These are phyloP conservation scores for Micromussa lordhowensis DNA, from an alignment of 92 coral and sea anemone species.

Conservation along the genomic window DNA sequence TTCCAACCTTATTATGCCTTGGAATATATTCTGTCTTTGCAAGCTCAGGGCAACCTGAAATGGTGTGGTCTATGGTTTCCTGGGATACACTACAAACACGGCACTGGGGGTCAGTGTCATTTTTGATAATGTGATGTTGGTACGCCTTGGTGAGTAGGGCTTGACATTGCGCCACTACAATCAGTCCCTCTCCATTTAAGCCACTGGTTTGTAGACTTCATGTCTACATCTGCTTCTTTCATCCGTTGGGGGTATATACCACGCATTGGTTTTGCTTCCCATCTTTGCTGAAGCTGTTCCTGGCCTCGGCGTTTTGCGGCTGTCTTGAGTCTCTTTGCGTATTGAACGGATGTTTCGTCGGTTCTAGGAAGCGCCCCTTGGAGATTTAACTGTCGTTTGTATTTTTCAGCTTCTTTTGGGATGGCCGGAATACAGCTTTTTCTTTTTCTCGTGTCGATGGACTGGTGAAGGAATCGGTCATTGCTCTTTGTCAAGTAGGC, in stretches of 20 bases:
- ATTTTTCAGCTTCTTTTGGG: constrained; percentile 34
- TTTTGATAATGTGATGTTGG: constrained; percentile 13
- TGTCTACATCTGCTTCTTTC: constrained; percentile 33
- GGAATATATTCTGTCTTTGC: constrained; percentile 33
- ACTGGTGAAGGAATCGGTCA: constrained; percentile 19
- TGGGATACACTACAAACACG: background rate
- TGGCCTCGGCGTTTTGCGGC: background rate
- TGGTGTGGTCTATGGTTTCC: constrained; percentile 9
- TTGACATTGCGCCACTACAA: no score
- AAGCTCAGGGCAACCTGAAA: constrained; percentile 7
- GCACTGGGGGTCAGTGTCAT: constrained; percentile 30
- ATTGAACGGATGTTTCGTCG: no score
- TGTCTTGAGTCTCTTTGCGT: no score
- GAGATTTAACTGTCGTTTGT: background rate
- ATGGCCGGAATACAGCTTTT: no score
- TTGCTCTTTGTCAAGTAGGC: constrained; percentile 15
- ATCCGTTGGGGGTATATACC: constrained; percentile 12
- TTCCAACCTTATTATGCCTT: no score
- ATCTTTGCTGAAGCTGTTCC: background rate
- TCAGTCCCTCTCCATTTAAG: no score
- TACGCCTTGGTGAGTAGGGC: no score
- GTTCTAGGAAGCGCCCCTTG: no score
- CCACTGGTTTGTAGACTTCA: background rate
- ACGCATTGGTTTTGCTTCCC: constrained; percentile 24
- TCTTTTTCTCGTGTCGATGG: no score